Evolutionary conservation across 1,140 invertebrate species (phyloP), one percentile per base, ranked within the genome.

Genomic region (Zeugodacus cucurbitae): DNA sequence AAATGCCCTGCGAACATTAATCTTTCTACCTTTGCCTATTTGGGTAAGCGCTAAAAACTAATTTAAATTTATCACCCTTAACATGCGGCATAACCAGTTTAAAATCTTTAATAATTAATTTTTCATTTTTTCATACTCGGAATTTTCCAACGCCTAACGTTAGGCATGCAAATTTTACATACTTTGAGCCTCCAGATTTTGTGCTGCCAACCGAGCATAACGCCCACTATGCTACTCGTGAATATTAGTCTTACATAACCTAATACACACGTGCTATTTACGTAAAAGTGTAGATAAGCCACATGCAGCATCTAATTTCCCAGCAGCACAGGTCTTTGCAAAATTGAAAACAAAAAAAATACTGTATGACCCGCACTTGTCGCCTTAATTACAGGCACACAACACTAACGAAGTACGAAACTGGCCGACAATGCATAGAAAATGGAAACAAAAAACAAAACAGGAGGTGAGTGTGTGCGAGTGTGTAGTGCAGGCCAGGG

Each of bases 301-400:
- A 54, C 48, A 20, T 54, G 48, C 48, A 54, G 48, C 48, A 54
- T 0, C 14, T 54, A 54, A 54, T 17, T 54, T 17, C 1, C 11
- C 48, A 54, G 14, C 48, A 54, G 48, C 48, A 20, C 3, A 4
- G 48, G 17, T 54, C 48, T 41, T 22, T 6, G 29, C 70, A 8
- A 78, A 44, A 78, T 20, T 22, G 7, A 44, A 41, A 22, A 41
- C 37, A 44, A 10, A 41, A 44, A 41, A 44, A 37, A 14, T n/a
- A 44, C 34, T n/a, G 1, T 37, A 22, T 44, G 70, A 26, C 70
- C 37, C 37, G 74, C 74, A 82, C 41, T 82, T 82, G 74, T 82
- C 74, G 41, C 74, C 44, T 82, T 82, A 82, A 82, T 82, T 82
- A 82, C 74, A 82, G 74, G 11, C 74, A 82, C 8, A 6, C 8